Percentiles rank a stretch among this genome's conserved stretches.
phyloP scores from a whole-genome alignment of 2,797 vertebrate genomes.

The Chrysocyon brachyurus region DNA sequence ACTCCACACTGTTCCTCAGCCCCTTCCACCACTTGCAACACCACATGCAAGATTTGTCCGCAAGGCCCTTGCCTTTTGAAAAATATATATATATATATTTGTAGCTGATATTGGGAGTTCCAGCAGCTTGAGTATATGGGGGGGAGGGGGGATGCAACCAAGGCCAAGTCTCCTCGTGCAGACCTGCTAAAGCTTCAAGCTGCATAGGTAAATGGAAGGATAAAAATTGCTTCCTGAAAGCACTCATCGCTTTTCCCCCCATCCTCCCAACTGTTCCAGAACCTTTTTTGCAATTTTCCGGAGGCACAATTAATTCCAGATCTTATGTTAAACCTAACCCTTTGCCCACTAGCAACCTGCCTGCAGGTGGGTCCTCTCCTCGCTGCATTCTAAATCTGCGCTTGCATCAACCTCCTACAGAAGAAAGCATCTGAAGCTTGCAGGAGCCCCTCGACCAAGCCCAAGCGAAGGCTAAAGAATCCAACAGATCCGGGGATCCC shows the following conservation, averaged over 20 bases:
- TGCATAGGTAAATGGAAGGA: slow-evolving; percentile 83
- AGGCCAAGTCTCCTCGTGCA: slow-evolving; percentile 59
- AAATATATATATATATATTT: background rate
- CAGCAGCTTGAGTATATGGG: background rate
- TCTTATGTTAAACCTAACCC: slow-evolving; percentile 91
- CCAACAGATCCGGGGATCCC: too few relatives aligned
- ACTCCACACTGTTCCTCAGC: background rate
- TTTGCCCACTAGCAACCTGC: slow-evolving; percentile 88
- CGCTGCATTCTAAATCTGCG: slow-evolving; percentile 85
- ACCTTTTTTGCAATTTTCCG: slow-evolving; percentile 90
- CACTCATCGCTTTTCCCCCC: slow-evolving; percentile 89
- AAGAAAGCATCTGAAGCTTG: background rate
- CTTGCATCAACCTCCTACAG: slow-evolving; percentile 65
- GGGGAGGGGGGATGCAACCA: background rate
- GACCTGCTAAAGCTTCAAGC: slow-evolving; percentile 67
- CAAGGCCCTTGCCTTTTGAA: slow-evolving; percentile 33
- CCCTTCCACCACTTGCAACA: slow-evolving; percentile 4
- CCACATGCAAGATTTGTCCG: background rate
- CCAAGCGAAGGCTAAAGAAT: too few relatives aligned
- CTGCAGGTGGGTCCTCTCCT: slow-evolving; percentile 90
- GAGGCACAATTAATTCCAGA: slow-evolving; percentile 92
- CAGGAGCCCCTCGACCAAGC: background rate
- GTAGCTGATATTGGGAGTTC: background rate
- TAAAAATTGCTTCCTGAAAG: slow-evolving; percentile 90
- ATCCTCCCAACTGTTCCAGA: slow-evolving; percentile 88